Conservation (phyloP, 2,888 invertebrate species). For the Pimpla rufipes region DNA sequence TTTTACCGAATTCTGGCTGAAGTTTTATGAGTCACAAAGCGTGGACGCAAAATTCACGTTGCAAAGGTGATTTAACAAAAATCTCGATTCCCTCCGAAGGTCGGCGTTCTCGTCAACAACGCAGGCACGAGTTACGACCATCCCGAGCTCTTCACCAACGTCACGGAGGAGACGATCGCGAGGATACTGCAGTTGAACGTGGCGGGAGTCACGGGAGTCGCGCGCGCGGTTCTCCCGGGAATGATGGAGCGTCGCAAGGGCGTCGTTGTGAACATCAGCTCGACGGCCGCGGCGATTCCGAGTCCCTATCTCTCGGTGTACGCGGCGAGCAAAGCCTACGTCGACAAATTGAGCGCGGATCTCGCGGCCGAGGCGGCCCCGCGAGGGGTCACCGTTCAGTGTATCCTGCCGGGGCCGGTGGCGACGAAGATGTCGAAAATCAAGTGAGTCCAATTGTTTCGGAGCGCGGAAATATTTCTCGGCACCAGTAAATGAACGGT, state of each 20-base stretch:
- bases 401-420: conserved; percentile 94
- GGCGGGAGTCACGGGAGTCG: conserved; percentile 87
- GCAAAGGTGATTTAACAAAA: background rate
- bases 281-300: conserved; percentile 92
- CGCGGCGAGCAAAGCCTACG: conserved; percentile 95
- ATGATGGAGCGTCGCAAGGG: conserved; percentile 94
- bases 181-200: conserved; percentile 86
- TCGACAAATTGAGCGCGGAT: conserved; percentile 93
- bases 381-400: conserved; percentile 92
- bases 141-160: conserved; percentile 86
- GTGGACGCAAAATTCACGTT: background rate
- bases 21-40: too few species aligned
- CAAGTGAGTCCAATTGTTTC: conserved; percentile 75
- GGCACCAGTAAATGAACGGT: too few species aligned
- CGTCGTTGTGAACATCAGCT: conserved; percentile 95
- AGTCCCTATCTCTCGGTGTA: conserved; percentile 94
- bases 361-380: conserved; percentile 91
- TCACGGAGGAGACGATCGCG: conserved; percentile 82
- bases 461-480: background rate
- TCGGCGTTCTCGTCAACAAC: conserved; percentile 88
- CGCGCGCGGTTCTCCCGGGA: conserved; percentile 91
- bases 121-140: conserved; percentile 89
- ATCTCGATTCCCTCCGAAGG: conserved; percentile 71
- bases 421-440: conserved; percentile 97
- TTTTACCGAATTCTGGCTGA: too few species aligned